Evolutionary conservation across 2,797 vertebrate species (phyloP).

Genomic region (Hypotaenidia philippensis): DNA sequence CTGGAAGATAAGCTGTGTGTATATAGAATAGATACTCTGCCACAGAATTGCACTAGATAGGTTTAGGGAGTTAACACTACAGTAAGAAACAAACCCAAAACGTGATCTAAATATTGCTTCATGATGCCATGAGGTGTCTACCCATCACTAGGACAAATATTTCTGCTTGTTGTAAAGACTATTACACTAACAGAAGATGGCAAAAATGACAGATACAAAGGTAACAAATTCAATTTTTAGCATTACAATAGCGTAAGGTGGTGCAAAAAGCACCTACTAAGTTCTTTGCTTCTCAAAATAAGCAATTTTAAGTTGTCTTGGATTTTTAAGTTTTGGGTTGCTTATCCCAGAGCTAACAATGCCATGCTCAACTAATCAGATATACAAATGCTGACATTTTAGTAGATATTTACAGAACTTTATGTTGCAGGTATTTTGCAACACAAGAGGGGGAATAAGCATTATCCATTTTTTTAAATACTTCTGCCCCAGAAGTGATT

Average conservation of each 20-base stretch:
- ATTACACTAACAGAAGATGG: constrained; percentile 35
- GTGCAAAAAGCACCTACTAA: constrained; percentile 73
- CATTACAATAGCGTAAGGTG: constrained; percentile 29
- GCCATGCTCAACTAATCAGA: constrained; percentile 12
- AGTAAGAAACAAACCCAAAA: neutral
- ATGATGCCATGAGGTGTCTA: neutral
- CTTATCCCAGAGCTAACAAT: constrained; percentile 46
- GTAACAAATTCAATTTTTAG: neutral
- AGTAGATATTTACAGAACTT: constrained; percentile 64
- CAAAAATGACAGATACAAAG: constrained; percentile 15
- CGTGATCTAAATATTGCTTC: neutral
- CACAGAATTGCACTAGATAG: neutral
- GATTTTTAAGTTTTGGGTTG: constrained; percentile 36
- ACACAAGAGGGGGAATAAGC: constrained; percentile 8
- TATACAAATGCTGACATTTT: constrained; percentile 31
- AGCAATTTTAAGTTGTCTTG: constrained; percentile 54
- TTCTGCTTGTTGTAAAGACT: neutral
- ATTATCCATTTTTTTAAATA: constrained; percentile 22
- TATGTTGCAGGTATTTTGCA: constrained; percentile 30
- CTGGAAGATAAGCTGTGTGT: neutral
- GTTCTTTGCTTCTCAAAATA: constrained; percentile 72
- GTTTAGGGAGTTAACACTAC: neutral
- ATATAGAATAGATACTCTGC: neutral
- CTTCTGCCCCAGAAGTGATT: constrained; percentile 30
- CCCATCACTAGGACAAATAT: neutral